Conservation (phyloP, 2,797 vertebrate genomes). For the Urosaurus nigricauda region DNA sequence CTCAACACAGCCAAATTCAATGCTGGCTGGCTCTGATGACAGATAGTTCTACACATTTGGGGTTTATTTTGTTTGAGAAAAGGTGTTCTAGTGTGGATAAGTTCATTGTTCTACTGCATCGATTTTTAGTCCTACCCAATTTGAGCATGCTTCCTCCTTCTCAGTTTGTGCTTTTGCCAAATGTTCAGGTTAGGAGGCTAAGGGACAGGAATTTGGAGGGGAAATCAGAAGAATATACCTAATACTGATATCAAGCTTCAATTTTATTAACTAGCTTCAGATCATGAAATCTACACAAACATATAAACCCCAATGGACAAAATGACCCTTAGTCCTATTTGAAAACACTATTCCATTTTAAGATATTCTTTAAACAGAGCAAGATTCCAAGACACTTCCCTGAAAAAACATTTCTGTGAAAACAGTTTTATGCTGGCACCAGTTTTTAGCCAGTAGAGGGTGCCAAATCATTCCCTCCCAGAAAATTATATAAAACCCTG, state of each 20-base stretch:
- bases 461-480: conserved; percentile 33
- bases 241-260: background rate
- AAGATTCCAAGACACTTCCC: background rate
- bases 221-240: background rate
- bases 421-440: background rate
- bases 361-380: background rate
- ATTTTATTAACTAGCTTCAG: background rate
- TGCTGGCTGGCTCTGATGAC: background rate
- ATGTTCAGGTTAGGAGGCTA: background rate
- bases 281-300: background rate
- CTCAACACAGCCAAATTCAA: background rate
- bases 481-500: background rate
- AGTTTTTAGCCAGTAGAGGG: conserved; percentile 57
- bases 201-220: background rate
- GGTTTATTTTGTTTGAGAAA: background rate
- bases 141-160: background rate
- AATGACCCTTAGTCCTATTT: background rate
- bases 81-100: background rate
- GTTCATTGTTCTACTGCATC: background rate
- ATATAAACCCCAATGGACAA: background rate
- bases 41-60: background rate
- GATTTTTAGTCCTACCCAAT: background rate
- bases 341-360: background rate
- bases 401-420: background rate
- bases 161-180: background rate